Evolutionary conservation across 2,888 invertebrate species (phyloP).

Genomic region (Fissipunctia ypsillon): DNA sequence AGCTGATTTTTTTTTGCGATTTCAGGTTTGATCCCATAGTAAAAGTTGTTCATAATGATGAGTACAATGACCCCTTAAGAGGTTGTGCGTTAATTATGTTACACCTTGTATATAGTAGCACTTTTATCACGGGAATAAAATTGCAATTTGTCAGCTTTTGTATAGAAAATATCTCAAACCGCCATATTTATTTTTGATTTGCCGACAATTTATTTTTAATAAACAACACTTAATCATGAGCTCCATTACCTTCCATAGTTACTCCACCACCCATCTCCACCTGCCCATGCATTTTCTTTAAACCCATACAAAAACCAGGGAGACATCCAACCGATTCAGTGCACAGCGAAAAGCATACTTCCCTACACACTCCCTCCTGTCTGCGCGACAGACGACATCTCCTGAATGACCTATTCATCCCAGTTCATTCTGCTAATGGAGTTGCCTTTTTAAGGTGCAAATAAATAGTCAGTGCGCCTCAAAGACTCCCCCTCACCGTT

Average conservation of each 20-base stretch:
- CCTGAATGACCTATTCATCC: slow-evolving; percentile 86
- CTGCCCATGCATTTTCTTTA: slow-evolving; percentile 39
- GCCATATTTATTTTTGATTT: background rate
- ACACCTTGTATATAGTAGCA: too few relatives aligned
- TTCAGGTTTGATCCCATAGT: too few relatives aligned
- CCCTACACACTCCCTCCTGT: slow-evolving; percentile 55
- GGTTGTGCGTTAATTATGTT: too few relatives aligned
- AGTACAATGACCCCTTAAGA: too few relatives aligned
- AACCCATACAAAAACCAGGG: slow-evolving; percentile 32
- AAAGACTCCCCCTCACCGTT: slow-evolving; percentile 71
- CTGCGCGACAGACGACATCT: slow-evolving; percentile 73
- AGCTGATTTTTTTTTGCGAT: too few relatives aligned
- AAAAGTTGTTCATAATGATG: too few relatives aligned
- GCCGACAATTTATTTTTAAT: background rate
- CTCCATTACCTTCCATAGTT: slow-evolving; percentile 10
- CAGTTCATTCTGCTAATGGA: slow-evolving; percentile 88
- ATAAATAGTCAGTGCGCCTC: slow-evolving; percentile 80
- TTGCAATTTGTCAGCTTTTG: too few relatives aligned
- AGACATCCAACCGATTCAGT: slow-evolving; percentile 44
- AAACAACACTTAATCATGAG: too few relatives aligned
- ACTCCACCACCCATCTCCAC: slow-evolving; percentile 2
- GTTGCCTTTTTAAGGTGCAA: slow-evolving; percentile 86
- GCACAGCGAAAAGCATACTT: slow-evolving; percentile 34
- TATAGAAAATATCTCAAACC: background rate
- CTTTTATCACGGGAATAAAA: too few relatives aligned